phyloP scores from a whole-genome alignment of 2,888 invertebrate genomes.

The Gonocerus acuteangulatus region DNA sequence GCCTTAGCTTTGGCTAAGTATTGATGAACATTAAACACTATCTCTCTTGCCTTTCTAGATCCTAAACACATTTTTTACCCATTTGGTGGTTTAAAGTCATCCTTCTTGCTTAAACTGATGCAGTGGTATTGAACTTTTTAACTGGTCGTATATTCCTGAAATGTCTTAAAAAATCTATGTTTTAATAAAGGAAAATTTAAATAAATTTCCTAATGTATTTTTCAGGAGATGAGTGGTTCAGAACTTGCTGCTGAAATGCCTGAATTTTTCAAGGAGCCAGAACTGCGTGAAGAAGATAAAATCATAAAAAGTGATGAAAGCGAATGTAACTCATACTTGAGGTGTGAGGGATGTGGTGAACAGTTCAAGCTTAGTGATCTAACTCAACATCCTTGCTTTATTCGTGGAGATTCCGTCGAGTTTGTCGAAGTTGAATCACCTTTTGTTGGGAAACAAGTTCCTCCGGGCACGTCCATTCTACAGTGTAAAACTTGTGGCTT shows the following conservation, averaged over 20 bases:
- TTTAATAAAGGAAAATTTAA: too few relatives aligned
- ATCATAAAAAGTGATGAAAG: slow-evolving; percentile 2
- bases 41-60: too few relatives aligned
- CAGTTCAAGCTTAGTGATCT: slow-evolving; percentile 30
- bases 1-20: too few relatives aligned
- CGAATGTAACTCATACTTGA: slow-evolving; percentile 5
- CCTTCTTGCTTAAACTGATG: too few relatives aligned
- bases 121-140: too few relatives aligned
- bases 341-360: slow-evolving; percentile 31
- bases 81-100: too few relatives aligned
- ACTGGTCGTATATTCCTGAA: too few relatives aligned
- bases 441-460: slow-evolving; percentile 21
- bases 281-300: neutral
- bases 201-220: neutral
- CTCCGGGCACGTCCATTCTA: slow-evolving; percentile 20
- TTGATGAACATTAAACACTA: too few relatives aligned
- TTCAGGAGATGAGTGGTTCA: slow-evolving; percentile 10
- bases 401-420: slow-evolving; percentile 27
- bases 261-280: slow-evolving; percentile 26
- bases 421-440: slow-evolving; percentile 28
- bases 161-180: too few relatives aligned
- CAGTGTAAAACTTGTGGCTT: slow-evolving; percentile 32
- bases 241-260: slow-evolving; percentile 31
- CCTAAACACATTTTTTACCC: too few relatives aligned
- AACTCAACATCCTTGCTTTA: slow-evolving; percentile 31